These are phyloP conservation scores for Meandrina meandrites DNA, from an alignment of 92 coral and sea anemone genomes.

Conservation along the genomic window DNA sequence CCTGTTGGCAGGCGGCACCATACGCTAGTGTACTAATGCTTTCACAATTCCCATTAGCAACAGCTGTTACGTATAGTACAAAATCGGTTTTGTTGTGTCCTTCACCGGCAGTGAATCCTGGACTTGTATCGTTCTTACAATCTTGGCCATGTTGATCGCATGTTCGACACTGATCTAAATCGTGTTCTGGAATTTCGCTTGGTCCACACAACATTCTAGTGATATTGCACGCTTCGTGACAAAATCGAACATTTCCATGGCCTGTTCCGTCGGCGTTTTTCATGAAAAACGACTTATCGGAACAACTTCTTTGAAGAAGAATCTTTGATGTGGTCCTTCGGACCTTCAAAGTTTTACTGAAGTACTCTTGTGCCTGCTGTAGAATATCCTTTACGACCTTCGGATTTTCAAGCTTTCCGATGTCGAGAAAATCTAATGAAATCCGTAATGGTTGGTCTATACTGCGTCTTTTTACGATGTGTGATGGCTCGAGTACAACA, in stretches of 20 bases:
- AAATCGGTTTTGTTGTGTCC: constrained; percentile 82
- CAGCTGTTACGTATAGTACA: constrained; percentile 78
- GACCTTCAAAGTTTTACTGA: constrained; percentile 70
- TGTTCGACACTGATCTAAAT: constrained; percentile 80
- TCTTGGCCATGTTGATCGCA: constrained; percentile 65
- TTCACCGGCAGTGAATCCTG: constrained; percentile 47
- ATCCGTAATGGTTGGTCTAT: constrained; percentile 79
- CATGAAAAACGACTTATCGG: constrained; percentile 53
- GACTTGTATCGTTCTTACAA: constrained; percentile 57
- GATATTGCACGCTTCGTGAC: constrained; percentile 68
- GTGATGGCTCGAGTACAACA: constrained; percentile 62
- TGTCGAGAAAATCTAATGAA: constrained; percentile 61
- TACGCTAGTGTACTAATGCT: constrained; percentile 62
- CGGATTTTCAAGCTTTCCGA: constrained; percentile 51
- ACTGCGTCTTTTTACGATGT: constrained; percentile 61
- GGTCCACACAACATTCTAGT: constrained; percentile 75
- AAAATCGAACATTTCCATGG: constrained; percentile 69
- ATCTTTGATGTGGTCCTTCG: constrained; percentile 72
- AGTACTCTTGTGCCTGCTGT: constrained; percentile 67
- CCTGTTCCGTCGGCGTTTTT: constrained; percentile 58
- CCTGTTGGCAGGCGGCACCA: constrained; percentile 92
- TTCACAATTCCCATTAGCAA: constrained; percentile 58
- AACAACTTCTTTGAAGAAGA: constrained; percentile 80
- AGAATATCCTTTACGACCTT: constrained; percentile 53
- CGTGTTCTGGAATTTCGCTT: constrained; percentile 60